phyloP scores from a whole-genome alignment of 2,888 invertebrate genomes.

The Drosophila differens region DNA sequence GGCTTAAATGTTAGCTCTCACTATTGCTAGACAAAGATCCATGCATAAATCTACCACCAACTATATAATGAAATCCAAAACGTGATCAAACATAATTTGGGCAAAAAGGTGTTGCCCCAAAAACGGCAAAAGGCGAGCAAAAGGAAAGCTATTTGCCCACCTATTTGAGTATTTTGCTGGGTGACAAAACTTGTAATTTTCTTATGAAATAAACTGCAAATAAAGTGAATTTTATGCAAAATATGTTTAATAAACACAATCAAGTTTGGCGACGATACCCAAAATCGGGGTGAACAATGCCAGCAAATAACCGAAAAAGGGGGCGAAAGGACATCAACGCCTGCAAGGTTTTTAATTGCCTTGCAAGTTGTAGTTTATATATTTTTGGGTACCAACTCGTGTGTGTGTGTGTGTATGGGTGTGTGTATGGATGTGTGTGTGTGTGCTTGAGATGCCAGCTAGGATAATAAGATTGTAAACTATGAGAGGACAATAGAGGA shows the following conservation, averaged over 20 bases:
- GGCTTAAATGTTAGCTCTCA: not conserved
- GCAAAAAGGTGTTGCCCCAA: slow-evolving; percentile 52
- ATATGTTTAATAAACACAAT: slow-evolving; percentile 81
- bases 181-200: slow-evolving; percentile 65
- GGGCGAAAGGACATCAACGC: slow-evolving; percentile 62
- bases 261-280: slow-evolving; percentile 52
- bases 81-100: slow-evolving; percentile 81
- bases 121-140: slow-evolving; percentile 3
- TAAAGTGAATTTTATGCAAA: slow-evolving; percentile 80
- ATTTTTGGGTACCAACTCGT: not conserved
- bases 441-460: slow-evolving; percentile 61
- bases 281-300: slow-evolving; percentile 45
- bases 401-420: not conserved
- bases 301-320: slow-evolving; percentile 58
- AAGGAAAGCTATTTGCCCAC: slow-evolving; percentile 45
- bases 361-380: slow-evolving; percentile 48
- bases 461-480: slow-evolving; percentile 79
- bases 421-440: slow-evolving; percentile 21
- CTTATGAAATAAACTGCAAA: slow-evolving; percentile 76
- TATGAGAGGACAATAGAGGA: slow-evolving; percentile 50
- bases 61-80: slow-evolving; percentile 51
- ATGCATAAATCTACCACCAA: slow-evolving; percentile 19
- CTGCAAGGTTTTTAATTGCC: slow-evolving; percentile 77
- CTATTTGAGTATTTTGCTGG: slow-evolving; percentile 10
- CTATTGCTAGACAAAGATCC: slow-evolving; percentile 5